Base-by-base conservation (phyloP, 2,113 vertebrate species). In the Anser cygnoides region DNA sequence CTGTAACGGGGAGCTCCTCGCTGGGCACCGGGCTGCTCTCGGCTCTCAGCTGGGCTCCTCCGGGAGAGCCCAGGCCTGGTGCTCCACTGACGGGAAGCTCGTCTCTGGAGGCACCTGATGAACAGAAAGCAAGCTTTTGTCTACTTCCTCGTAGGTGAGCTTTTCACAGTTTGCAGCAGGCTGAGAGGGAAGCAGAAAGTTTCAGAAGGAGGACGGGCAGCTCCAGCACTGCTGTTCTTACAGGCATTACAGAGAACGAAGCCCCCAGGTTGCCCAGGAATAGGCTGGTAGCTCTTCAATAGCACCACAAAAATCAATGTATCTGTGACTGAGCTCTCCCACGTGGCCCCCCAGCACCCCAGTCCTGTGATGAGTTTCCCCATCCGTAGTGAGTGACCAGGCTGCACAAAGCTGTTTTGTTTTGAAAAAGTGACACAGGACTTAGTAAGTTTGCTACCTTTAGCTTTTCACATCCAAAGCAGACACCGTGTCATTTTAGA, bases 111-210 rank as follows among this genome's bases (percentile, higher is more conserved):
- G 89, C 87, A 92, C 84, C 96, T 96, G 17, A 3, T 13, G 43
- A 37, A 49, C 13, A 59, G 31, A 58, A 88, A 75, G 49, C 18
- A 62, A 66, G 13, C 23, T 37, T 26, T 46, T 68, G n/a, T 8
- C 67, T 52, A 5, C 52, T 54, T 49, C 22, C 37, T 7, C 41
- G 13, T 1, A 7, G 3, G 6, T 0, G 18, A 31, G 26, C 66
- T 43, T 43, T 1, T 1, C 55, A 0, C 25, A 1, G 49, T 29
- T 59, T 19, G 22, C 35, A 37, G 23, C 22, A 46, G 71, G 37
- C 39, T 21, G 37, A n/a, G 50, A 0, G 2, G n/a, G 57, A 72
- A 67, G 52, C 1, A 0, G 37, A 17, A 59, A 50, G 55, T 22
- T 46, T 39, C 5, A 29, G 29, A 50, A 23, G 29, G 37, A 72